Base-by-base conservation (phyloP, 1,140 invertebrate genomes). In the Belonocnema kinseyi region DNA sequence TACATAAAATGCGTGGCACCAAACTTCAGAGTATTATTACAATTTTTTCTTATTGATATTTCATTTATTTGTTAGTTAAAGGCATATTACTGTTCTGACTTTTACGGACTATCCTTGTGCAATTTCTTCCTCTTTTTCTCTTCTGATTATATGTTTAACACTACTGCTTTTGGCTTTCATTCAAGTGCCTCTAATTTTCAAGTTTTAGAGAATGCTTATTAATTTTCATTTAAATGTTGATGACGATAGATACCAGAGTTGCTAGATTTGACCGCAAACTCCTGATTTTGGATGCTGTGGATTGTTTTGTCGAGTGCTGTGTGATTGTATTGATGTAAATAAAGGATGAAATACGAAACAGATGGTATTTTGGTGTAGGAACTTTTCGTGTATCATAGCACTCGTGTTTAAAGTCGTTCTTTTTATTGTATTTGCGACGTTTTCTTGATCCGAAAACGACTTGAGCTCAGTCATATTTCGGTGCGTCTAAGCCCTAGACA, bases 291-390 rank as follows among this genome's bases (percentile, higher is more conserved):
- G 40, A 66, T 33, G 40, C 16, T 66, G 58, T 33, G 21, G 26
- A 66, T 66, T 66, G 8, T 16, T 66, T 33, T 66, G 58, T 66
- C 26, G 26, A 12, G 58, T 21, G 56, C 52, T 21, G 26, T 66
- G 58, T 66, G 40, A 33, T 33, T 66, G 21, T 66, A 66, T 46
- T 40, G 61, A 40, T 66, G 61, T 66, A 66, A 66, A 66, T 66
- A 66, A 66, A 66, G 40, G 33, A 66, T 66, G 61, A 46, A 46
- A 46, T 46, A 66, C 61, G 61, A 40, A 16, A 66, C 33, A n/a
- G 26, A 66, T 6, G 16, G 40, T 40, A 66, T 66, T 66, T 46
- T 40, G 21, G 40, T 66, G n/a, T 66, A 33, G 40, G 40, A 33
- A 66, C 16, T 17, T 76, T 72, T 10, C 40, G 40, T 11, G 40